Percentiles rank a stretch among this genome's conserved stretches.
Conservation (phyloP, 2,888 invertebrate species). For the Dryobotodes eremita region DNA sequence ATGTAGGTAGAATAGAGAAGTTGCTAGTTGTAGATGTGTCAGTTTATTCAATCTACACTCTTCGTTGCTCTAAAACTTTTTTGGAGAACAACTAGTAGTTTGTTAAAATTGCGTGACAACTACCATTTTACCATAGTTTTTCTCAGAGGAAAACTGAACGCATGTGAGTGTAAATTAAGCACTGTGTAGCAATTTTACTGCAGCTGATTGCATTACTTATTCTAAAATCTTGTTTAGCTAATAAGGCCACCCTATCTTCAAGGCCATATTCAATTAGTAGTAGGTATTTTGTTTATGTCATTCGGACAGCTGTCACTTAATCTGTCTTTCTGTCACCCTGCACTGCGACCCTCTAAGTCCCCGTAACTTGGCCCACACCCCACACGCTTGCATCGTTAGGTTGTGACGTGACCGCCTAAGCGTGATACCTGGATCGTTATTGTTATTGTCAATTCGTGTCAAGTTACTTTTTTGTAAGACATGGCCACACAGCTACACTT, state of each 20-base stretch:
- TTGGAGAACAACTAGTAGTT: not conserved
- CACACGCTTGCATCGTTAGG: constrained; percentile 45
- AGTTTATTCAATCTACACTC: not conserved
- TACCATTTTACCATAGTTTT: not conserved
- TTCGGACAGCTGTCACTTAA: not conserved
- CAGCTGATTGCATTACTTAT: not conserved
- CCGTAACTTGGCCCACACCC: constrained; percentile 28
- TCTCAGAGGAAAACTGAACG: too few relatives aligned
- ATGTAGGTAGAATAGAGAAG: not conserved
- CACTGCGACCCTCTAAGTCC: not conserved
- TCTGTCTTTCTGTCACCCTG: not conserved
- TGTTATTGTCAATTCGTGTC: constrained; percentile 67
- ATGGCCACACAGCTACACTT: constrained; percentile 45
- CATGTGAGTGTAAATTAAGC: not conserved
- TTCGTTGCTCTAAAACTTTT: not conserved
- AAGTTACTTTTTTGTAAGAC: constrained; percentile 56
- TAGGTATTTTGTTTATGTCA: not conserved
- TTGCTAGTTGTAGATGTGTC: not conserved
- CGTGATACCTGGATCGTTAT: constrained; percentile 66
- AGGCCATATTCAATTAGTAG: not conserved
- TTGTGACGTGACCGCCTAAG: constrained; percentile 54
- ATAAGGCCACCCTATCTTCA: not conserved
- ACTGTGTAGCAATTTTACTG: not conserved
- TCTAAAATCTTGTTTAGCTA: not conserved
- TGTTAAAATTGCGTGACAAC: not conserved